Evolutionary conservation across 2,888 invertebrate genomes (phyloP), one percentile per base, ranked within the genome.

Genomic region (Gibbula magus): DNA sequence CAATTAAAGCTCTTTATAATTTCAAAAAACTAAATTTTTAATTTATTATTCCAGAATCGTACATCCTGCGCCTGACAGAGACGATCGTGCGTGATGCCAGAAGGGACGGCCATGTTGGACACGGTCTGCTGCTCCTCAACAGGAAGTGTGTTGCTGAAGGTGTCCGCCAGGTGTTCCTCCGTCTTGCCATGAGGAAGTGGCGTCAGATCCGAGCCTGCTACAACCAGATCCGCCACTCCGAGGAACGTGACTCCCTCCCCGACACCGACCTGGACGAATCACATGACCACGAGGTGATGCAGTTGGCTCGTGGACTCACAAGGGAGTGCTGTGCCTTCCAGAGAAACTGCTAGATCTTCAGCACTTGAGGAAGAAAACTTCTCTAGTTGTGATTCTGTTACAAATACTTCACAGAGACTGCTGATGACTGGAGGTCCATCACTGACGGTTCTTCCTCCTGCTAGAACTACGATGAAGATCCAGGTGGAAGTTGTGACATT

Each of bases 61-160:
- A 70, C 70, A 70, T 70, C 70, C 18, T 70, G 35, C 8, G 35
- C 16, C 70, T 70, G 70, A 32, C 70, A 4, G 70, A 70, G 70
- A 70, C 29, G 70, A 70, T 70, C 39, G 70, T 70, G 70, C 29
- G 39, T n/a, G 70, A 39, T 35, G 70, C 70, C 10, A 20, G 32
- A 16, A 20, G 35, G 29, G 70, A 35, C 20, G 39, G 70, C 35
- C 70, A 70, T 70, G 70, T 70, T 70, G 70, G 70, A 18, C 70
- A 70, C 20, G 70, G 70, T 10, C 20, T 70, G 20, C 70, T 70
- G 2, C 39, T 70, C 39, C 70, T 70, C n/a, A 70, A 32, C 70
- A 70, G 70, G 70, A 70, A 70, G 70, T 70, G 70, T 39, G 70
- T 70, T 10, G 70, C 70, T 20, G 70, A 70, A n/a, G 70, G 70